Percentiles rank a stretch among this genome's conserved stretches.
Conservation (phyloP, 2,888 invertebrate genomes). For the Pheosia gnoma region DNA sequence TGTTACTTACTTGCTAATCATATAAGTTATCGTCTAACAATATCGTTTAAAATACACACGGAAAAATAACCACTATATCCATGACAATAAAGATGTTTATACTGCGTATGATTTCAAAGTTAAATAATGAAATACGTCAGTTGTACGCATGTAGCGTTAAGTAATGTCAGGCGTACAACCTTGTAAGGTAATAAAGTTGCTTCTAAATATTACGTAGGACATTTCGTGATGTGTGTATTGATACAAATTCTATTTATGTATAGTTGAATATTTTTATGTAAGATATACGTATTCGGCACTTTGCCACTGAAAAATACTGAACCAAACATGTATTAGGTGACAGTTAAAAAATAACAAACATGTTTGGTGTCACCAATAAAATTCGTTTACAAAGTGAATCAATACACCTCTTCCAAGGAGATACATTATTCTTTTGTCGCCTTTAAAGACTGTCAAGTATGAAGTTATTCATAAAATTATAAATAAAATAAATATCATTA, state of each 20-base stretch:
- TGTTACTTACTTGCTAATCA: slow-evolving; percentile 39
- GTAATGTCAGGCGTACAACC: slow-evolving; percentile 41
- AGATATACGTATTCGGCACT: background rate
- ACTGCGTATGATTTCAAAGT: slow-evolving; percentile 20
- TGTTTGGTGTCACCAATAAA: too few relatives aligned
- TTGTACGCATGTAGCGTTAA: slow-evolving; percentile 21
- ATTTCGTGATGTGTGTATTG: slow-evolving; percentile 31
- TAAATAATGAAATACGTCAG: slow-evolving; percentile 10
- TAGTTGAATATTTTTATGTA: background rate
- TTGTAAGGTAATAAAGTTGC: slow-evolving; percentile 50
- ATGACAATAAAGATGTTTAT: slow-evolving; percentile 18
- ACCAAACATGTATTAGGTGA: background rate
- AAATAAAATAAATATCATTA: too few relatives aligned
- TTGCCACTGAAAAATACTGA: background rate
- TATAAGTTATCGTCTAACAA: slow-evolving; percentile 23
- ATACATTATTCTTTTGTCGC: too few relatives aligned
- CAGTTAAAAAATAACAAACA: too few relatives aligned
- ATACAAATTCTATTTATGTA: slow-evolving; percentile 5
- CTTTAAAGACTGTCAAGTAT: too few relatives aligned
- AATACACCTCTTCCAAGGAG: too few relatives aligned
- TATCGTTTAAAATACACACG: slow-evolving; percentile 17
- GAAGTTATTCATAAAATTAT: too few relatives aligned
- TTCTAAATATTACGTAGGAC: slow-evolving; percentile 41
- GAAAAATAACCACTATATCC: slow-evolving; percentile 23
- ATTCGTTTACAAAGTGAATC: too few relatives aligned